These are phyloP conservation scores for Papio anubis DNA, from an alignment of 2,113 vertebrate genomes.

Conservation along the genomic window DNA sequence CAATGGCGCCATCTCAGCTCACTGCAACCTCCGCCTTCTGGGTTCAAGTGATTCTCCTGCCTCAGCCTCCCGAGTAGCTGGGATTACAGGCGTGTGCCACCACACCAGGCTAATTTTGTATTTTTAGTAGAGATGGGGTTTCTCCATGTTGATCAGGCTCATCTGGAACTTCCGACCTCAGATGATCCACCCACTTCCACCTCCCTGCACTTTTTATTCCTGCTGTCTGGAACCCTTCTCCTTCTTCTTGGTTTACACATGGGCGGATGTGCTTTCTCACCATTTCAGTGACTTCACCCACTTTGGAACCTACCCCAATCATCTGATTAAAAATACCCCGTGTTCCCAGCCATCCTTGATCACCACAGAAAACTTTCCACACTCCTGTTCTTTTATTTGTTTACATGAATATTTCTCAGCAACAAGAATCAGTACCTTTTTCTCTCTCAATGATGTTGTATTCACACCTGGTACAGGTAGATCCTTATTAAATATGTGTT, in stretches of 20 bases:
- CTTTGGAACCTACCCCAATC: background rate
- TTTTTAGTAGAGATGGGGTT: no score
- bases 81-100: no score
- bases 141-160: no score
- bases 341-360: background rate
- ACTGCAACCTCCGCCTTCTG: no score
- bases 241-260: background rate
- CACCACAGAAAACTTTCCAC: background rate
- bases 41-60: no score
- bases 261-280: background rate
- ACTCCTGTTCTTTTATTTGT: background rate
- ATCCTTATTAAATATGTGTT: background rate
- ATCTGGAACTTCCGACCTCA: no score
- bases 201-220: background rate
- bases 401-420: background rate
- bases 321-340: background rate
- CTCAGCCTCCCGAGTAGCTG: no score
- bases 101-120: no score
- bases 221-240: background rate
- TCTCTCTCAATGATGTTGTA: background rate
- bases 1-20: fast-evolving
- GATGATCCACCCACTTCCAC: no score
- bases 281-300: background rate
- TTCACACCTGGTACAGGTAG: background rate
- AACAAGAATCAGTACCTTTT: fast-evolving